Percentiles rank a stretch among this genome's conserved stretches.
Conservation (phyloP, 1,140 invertebrate species). For the Mercenaria mercenaria region DNA sequence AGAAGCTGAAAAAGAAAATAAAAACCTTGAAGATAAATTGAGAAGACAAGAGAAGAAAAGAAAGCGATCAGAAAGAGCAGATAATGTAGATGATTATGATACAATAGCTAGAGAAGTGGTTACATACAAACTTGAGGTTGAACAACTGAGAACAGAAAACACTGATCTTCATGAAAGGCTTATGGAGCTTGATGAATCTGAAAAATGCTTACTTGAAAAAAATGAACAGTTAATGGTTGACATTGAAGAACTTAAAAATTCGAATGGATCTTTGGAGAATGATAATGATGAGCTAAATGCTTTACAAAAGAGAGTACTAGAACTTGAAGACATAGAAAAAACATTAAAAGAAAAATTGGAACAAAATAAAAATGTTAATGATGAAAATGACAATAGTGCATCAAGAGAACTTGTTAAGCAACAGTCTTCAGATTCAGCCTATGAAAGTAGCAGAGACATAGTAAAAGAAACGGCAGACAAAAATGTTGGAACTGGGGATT, state of each 20-base stretch:
- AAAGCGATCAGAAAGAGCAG: slow-evolving; percentile 58
- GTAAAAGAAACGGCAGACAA: slow-evolving; percentile 44
- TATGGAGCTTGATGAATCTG: slow-evolving; percentile 73
- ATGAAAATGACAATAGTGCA: neutral
- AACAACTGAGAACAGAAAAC: slow-evolving; percentile 73
- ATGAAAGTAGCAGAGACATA: slow-evolving; percentile 10
- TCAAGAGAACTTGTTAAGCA: slow-evolving; percentile 33
- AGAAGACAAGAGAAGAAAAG: slow-evolving; percentile 61
- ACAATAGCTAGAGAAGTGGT: slow-evolving; percentile 46
- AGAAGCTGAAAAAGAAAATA: slow-evolving; percentile 67
- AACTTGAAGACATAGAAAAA: slow-evolving; percentile 69
- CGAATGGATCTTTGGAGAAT: neutral
- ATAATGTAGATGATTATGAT: slow-evolving; percentile 61
- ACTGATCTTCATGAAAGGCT: slow-evolving; percentile 71
- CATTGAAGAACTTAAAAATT: slow-evolving; percentile 52
- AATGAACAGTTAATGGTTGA: slow-evolving; percentile 61
- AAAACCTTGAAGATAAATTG: slow-evolving; percentile 62
- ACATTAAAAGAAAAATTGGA: neutral
- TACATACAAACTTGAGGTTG: slow-evolving; percentile 70
- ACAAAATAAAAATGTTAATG: slow-evolving; percentile 1
- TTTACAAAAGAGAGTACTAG: slow-evolving; percentile 71
- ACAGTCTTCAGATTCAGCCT: slow-evolving; percentile 32
- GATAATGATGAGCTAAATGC: slow-evolving; percentile 48
- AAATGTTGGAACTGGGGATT: slow-evolving; percentile 66
- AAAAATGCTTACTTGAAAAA: slow-evolving; percentile 69